Base-by-base conservation (phyloP, 2,797 vertebrate species). In the Lithobates sylvaticus region DNA sequence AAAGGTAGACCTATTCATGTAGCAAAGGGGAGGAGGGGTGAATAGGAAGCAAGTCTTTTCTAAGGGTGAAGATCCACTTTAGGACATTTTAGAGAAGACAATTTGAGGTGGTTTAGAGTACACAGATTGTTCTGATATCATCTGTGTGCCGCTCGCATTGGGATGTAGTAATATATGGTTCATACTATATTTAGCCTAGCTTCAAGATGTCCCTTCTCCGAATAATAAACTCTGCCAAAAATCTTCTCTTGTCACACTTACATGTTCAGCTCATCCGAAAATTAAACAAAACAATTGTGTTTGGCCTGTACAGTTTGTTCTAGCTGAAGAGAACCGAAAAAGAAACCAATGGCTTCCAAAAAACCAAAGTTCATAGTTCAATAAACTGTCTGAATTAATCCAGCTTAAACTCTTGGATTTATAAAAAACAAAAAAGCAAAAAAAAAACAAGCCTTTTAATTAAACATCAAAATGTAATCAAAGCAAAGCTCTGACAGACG, bases 231-330 rank as follows among this genome's bases (percentile, higher is more conserved):
- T 1, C 54, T 61, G 54, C 54, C 54, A 61, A 61, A 61, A 61
- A 21, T 23, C 54, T 4, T 61, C 54, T 9, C 7, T 9, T 2
- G 5, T 23, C 21, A 18, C 54, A 54, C 50, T 16, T 15, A 54
- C 50, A 73, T 36, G 69, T 73, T 72, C 80, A 26, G 54, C n/a
- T 73, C 34, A 73, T 65, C 54, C 32, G 26, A 27, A 65, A 67
- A 67, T 42, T 73, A 70, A 81, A 58, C 54, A 64, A 71, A 58
- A 65, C 72, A 83, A 61, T 71, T 75, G 72, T 15, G 58, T 34
- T 68, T 18, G 44, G 39, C 58, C 70, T 13, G 80, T 36, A 82
- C 80, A 82, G n/a, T 82, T 73, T 82, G 80, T 82, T 82, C 80
- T 74, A 29, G 54, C 7, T 73, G 58, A 42, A 12, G 54, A 73